These are phyloP conservation scores for Aurelia aurita complex sp. Pacific DNA, from an alignment of 30 jellyfish, hydroid and myxozoan species.

Conservation along the genomic window DNA sequence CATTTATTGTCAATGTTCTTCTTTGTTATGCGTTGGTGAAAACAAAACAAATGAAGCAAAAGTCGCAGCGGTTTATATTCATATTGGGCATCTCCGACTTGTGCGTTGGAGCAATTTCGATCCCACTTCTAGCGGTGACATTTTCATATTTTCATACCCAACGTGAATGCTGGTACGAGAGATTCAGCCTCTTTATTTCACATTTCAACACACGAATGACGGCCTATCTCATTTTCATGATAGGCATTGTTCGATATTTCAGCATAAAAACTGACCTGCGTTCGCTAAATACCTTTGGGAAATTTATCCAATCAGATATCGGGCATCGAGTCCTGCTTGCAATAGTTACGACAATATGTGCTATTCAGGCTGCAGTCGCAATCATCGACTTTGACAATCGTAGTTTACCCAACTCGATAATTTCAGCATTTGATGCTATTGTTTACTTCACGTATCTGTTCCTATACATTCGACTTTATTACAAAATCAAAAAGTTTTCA, in stretches of 20 bases:
- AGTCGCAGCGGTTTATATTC: conserved; percentile 34
- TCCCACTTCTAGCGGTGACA: conserved; percentile 17
- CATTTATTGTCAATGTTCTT: not conserved
- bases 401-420: conserved; percentile 23
- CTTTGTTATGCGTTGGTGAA: conserved; percentile 23
- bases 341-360: conserved; percentile 3
- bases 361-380: conserved; percentile 27
- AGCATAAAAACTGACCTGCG: conserved; percentile 30
- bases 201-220: conserved; percentile 52
- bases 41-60: conserved; percentile 28
- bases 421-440: conserved; percentile 13
- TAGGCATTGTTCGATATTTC: conserved; percentile 43
- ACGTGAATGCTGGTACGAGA: conserved; percentile 27
- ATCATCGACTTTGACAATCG: conserved; percentile 32
- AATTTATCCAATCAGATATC: conserved; percentile 11
- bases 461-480: conserved; percentile 29
- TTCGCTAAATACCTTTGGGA: conserved; percentile 17
- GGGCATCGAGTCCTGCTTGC: conserved; percentile 15
- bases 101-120: conserved; percentile 31
- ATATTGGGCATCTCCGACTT: conserved; percentile 43
- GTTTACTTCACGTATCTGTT: conserved; percentile 21
- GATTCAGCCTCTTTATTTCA: conserved; percentile 20
- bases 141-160: not conserved
- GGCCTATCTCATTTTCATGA: conserved; percentile 38
- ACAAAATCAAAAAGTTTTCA: conserved; percentile 23